phyloP scores from a whole-genome alignment of 2,888 invertebrate species.

The Schizotus pectinicornis region DNA sequence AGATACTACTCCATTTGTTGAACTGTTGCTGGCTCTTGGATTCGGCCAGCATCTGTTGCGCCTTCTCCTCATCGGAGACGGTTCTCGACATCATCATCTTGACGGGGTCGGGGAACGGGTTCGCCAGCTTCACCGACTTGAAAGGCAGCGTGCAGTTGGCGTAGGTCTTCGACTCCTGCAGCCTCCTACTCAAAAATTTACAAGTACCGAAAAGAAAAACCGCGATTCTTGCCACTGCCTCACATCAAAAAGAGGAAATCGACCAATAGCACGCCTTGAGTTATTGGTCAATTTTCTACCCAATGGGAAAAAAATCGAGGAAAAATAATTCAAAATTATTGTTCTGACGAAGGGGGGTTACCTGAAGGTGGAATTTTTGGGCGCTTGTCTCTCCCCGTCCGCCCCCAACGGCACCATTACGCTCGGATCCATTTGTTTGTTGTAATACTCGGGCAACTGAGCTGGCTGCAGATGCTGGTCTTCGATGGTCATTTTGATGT shows the following conservation, averaged over 20 bases:
- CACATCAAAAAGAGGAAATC: constrained; percentile 27
- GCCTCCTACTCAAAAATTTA: too few relatives aligned
- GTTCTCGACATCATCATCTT: constrained; percentile 54
- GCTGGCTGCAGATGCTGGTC: constrained; percentile 41
- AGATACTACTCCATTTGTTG: not conserved
- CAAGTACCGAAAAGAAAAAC: too few relatives aligned
- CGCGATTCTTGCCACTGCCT: too few relatives aligned
- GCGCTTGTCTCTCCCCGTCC: constrained; percentile 15
- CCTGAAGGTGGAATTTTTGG: constrained; percentile 16
- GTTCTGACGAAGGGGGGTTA: constrained; percentile 7
- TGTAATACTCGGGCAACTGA: constrained; percentile 39
- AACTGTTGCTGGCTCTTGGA: constrained; percentile 25
- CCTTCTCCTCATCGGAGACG: constrained; percentile 55
- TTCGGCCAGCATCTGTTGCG: constrained; percentile 52
- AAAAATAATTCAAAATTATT: too few relatives aligned
- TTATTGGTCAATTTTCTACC: too few relatives aligned
- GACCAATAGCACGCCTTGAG: too few relatives aligned
- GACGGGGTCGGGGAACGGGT: constrained; percentile 55
- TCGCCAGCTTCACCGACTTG: constrained; percentile 51
- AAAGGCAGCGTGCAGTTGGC: constrained; percentile 50
- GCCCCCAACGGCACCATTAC: constrained; percentile 16
- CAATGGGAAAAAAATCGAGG: too few relatives aligned
- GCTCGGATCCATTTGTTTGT: constrained; percentile 27
- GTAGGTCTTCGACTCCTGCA: constrained; percentile 50
- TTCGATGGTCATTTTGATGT: constrained; percentile 27